Conservation (phyloP, 2,113 vertebrate species). For the Balaenoptera acutorostrata region DNA sequence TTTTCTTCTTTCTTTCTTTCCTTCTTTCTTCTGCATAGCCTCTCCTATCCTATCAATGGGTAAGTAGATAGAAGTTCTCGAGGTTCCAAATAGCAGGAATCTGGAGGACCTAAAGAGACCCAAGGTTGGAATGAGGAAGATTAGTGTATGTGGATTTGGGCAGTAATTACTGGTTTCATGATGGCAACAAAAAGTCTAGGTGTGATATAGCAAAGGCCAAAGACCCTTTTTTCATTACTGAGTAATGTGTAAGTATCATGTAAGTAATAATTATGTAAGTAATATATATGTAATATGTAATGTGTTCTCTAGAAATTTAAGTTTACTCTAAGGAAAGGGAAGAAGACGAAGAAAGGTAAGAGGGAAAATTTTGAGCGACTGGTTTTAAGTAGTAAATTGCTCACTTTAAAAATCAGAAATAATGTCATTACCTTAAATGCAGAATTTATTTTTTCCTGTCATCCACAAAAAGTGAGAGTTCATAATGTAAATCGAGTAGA, state of each 20-base stretch:
- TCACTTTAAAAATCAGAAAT: background rate
- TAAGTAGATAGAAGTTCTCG: background rate
- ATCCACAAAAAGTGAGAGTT: background rate
- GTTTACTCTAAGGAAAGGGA: background rate
- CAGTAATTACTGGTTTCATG: background rate
- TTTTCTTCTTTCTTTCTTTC: background rate
- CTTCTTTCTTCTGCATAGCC: background rate
- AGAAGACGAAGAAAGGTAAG: background rate
- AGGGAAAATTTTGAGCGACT: background rate
- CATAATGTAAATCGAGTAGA: background rate
- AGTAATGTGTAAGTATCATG: background rate
- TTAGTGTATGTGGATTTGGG: background rate
- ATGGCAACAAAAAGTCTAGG: background rate
- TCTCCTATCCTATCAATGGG: background rate
- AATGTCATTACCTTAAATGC: background rate
- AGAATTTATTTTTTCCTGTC: background rate
- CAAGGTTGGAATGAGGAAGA: background rate
- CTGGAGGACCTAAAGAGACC: background rate
- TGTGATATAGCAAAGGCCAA: background rate
- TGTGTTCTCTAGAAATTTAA: background rate
- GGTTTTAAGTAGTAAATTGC: background rate
- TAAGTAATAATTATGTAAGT: background rate
- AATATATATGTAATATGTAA: background rate
- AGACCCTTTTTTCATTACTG: background rate
- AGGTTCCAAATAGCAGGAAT: background rate